phyloP scores from a whole-genome alignment of 2,113 vertebrate species.

The Okapia johnstoni region DNA sequence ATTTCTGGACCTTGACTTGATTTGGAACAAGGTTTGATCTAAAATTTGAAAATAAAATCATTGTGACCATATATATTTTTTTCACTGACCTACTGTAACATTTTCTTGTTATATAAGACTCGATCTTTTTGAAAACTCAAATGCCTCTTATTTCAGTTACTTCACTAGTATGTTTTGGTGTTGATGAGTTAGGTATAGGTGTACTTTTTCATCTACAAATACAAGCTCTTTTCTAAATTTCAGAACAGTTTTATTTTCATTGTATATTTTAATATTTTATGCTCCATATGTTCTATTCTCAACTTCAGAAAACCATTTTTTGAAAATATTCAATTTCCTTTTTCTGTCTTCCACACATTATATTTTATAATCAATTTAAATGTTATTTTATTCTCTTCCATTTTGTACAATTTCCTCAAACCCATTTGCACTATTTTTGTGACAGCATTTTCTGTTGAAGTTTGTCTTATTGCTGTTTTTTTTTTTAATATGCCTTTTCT shows the following conservation, averaged over 20 bases:
- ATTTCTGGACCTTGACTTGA: not conserved
- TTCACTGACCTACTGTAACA: not conserved
- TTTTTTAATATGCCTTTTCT: not conserved
- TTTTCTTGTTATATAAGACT: not conserved
- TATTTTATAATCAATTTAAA: slow-evolving; percentile 11
- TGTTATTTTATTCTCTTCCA: not conserved
- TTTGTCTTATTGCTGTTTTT: not conserved
- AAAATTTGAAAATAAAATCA: not conserved
- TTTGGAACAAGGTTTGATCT: not conserved
- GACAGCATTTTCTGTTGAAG: not conserved
- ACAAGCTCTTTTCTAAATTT: not conserved
- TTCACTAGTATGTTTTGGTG: not conserved
- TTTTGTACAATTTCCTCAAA: not conserved
- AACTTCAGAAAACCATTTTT: not conserved
- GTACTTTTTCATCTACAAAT: not conserved
- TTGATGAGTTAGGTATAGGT: not conserved
- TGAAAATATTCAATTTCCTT: not conserved
- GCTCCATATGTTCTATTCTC: not conserved
- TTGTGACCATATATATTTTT: not conserved
- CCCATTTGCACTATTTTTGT: not conserved
- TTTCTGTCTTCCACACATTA: not conserved
- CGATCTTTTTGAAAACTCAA: not conserved
- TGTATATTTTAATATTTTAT: slow-evolving; percentile 4
- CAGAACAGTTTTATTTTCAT: not conserved
- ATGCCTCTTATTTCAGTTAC: not conserved